These are phyloP conservation scores for Hippopotamyrus pictus DNA, from an alignment of 2,797 vertebrate species.

Conservation along the genomic window DNA sequence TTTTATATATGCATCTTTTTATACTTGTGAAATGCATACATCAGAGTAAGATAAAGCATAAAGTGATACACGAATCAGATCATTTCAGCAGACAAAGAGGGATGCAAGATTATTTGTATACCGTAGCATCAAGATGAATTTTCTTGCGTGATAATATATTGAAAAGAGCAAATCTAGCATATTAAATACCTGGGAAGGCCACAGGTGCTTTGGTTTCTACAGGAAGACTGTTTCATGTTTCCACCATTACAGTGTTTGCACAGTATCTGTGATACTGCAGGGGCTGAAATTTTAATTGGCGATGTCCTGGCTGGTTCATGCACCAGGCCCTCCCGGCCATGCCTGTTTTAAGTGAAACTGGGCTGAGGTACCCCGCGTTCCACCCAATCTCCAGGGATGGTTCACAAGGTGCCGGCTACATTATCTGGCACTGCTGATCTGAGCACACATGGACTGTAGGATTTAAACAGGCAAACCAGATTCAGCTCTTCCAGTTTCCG, in stretches of 20 bases:
- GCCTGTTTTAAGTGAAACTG: not conserved
- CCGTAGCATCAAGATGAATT: not conserved
- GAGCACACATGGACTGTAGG: not conserved
- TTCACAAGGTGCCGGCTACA: not conserved
- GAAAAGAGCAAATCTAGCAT: not conserved
- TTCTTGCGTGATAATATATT: not conserved
- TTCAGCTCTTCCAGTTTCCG: not conserved
- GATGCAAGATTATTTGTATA: not conserved
- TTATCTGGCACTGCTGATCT: not conserved
- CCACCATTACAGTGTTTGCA: not conserved
- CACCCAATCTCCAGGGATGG: not conserved
- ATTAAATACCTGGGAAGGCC: not conserved
- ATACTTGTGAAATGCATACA: not conserved
- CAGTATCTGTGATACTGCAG: not conserved
- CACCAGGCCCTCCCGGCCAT: not conserved
- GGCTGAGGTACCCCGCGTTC: not conserved
- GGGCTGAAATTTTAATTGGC: not conserved
- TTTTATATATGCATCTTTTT: not conserved
- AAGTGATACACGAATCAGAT: not conserved
- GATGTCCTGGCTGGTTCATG: not conserved
- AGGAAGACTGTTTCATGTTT: not conserved
- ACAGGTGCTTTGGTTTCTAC: not conserved
- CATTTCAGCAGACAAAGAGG: not conserved
- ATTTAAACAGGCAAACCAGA: not conserved
- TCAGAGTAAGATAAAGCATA: not conserved